Evolutionary conservation across 2,113 vertebrate genomes (phyloP).

Genomic region (Scartelaos histophorus): DNA sequence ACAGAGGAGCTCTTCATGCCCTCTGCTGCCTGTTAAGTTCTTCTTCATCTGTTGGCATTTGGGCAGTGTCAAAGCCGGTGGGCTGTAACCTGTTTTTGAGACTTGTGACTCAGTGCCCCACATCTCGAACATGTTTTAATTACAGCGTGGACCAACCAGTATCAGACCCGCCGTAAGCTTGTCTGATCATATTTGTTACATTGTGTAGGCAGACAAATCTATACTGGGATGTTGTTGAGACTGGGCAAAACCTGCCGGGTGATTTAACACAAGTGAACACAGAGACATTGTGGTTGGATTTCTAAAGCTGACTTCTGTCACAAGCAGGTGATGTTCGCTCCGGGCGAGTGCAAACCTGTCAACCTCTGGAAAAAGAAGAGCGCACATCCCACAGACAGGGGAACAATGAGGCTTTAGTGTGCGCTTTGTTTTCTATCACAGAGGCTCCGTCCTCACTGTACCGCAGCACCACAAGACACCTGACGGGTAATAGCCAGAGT

Average conservation of each 20-base stretch:
- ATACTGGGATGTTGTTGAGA: neutral
- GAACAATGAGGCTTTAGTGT: constrained; percentile 18
- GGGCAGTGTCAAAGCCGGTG: neutral
- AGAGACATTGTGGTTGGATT: constrained; percentile 10
- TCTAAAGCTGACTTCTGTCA: constrained; percentile 11
- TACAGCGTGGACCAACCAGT: neutral
- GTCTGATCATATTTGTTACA: constrained; percentile 26
- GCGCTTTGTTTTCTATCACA: neutral
- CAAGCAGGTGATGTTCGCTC: constrained; percentile 42
- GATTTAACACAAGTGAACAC: constrained; percentile 16
- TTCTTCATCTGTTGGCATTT: constrained; percentile 11
- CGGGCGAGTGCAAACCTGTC: constrained; percentile 27
- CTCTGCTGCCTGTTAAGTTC: constrained; percentile 16
- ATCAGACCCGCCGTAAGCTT: neutral
- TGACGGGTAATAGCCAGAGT: constrained; percentile 39
- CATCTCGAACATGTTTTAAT: constrained; percentile 7
- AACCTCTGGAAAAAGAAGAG: constrained; percentile 21
- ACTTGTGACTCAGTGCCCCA: constrained; percentile 36
- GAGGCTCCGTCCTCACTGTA: neutral
- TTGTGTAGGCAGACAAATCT: constrained; percentile 12
- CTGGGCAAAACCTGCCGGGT: constrained; percentile 11
- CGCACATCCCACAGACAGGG: constrained; percentile 4
- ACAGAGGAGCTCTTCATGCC: neutral
- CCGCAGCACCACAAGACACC: constrained; percentile 16
- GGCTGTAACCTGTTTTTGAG: constrained; percentile 25